These are phyloP conservation scores for Mizuhopecten yessoensis DNA, from an alignment of 1,140 invertebrate genomes.

Conservation along the genomic window DNA sequence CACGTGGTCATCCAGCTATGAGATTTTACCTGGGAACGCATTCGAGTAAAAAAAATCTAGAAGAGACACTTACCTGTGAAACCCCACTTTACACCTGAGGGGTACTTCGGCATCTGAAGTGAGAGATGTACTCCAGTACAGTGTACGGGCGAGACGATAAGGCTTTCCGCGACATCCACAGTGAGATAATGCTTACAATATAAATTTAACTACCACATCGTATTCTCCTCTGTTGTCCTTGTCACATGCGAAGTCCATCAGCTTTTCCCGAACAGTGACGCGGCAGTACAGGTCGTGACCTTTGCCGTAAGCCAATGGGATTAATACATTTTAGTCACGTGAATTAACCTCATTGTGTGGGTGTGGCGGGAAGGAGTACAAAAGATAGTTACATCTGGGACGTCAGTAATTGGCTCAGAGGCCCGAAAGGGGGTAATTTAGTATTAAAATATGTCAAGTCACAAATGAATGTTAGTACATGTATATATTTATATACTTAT, in stretches of 20 bases:
- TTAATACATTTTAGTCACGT: background rate
- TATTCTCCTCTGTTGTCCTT: background rate
- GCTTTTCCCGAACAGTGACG: conserved; percentile 36
- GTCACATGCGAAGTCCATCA: too few relatives aligned
- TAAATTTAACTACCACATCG: background rate
- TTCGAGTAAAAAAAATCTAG: background rate
- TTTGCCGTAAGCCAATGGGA: conserved; percentile 7
- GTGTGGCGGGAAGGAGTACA: conserved; percentile 29
- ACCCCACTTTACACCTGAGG: conserved; percentile 2
- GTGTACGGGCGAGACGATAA: background rate
- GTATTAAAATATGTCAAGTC: background rate
- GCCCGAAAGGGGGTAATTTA: background rate
- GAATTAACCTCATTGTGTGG: conserved; percentile 38
- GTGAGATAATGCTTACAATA: background rate
- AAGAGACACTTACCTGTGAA: background rate
- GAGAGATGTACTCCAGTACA: background rate
- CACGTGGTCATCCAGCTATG: conserved; percentile 15
- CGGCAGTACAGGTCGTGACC: conserved; percentile 8
- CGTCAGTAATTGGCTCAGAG: conserved; percentile 37
- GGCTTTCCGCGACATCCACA: background rate
- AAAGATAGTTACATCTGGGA: conserved; percentile 38
- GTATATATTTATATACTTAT: background rate
- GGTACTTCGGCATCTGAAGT: background rate
- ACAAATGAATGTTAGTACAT: background rate
- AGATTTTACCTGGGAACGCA: conserved; percentile 31